Evolutionary conservation across 2,113 vertebrate genomes (phyloP).

Genomic region (Piprites chloris): DNA sequence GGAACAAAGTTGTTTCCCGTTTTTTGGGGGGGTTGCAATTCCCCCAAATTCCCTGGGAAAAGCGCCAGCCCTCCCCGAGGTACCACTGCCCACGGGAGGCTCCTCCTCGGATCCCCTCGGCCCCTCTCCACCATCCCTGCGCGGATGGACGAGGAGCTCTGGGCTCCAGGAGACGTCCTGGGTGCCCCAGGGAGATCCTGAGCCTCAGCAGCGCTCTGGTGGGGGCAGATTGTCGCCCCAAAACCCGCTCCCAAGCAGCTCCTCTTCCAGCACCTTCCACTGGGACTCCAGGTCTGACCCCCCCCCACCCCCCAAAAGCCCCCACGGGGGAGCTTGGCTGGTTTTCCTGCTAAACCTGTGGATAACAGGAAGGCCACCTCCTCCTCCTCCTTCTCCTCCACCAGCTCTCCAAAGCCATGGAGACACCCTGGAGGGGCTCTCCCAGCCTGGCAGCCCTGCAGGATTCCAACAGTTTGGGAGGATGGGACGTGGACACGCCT

Average conservation of each 20-base stretch:
- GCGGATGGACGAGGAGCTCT: accelerated
- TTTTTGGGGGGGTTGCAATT: no score
- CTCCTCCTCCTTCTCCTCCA: no score
- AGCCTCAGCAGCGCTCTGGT: neutral
- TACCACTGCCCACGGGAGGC: neutral
- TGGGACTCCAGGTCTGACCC: neutral
- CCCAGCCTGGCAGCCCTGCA: neutral
- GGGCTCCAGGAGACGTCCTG: neutral
- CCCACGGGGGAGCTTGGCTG: neutral
- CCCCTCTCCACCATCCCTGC: neutral
- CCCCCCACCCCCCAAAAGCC: neutral
- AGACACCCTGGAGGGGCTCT: neutral
- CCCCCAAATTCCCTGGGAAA: no score
- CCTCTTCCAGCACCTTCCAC: neutral
- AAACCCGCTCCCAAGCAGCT: neutral
- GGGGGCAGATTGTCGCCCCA: neutral
- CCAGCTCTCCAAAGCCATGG: accelerated
- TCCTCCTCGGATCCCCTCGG: neutral
- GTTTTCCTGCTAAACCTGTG: neutral
- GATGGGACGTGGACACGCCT: accelerated
- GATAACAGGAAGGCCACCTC: neutral
- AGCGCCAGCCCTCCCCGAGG: neutral
- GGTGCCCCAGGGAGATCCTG: neutral
- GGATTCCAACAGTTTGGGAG: accelerated
- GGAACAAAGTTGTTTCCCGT: accelerated